Percentiles rank a stretch among this genome's conserved stretches.
Conservation (phyloP, 2,797 vertebrate genomes). For the Myripristis jacobus region DNA sequence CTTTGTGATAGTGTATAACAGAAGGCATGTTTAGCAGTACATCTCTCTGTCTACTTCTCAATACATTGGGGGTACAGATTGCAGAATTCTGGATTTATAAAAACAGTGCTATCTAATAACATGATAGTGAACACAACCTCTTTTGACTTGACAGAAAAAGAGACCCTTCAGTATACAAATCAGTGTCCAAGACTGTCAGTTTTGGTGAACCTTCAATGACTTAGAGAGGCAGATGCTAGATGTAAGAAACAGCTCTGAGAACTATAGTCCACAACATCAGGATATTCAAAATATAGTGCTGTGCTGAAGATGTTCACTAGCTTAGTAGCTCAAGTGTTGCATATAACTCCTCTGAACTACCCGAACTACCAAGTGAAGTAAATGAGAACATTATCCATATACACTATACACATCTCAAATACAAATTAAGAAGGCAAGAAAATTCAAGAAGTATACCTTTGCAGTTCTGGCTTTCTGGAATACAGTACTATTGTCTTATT, state of each 20-base stretch:
- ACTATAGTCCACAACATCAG: conserved; percentile 50
- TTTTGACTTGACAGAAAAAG: conserved; percentile 23
- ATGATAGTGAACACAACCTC: conserved; percentile 21
- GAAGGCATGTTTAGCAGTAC: not conserved
- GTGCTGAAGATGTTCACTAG: conserved; percentile 42
- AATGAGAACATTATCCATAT: conserved; percentile 75
- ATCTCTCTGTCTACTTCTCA: conserved; percentile 5
- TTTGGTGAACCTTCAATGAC: conserved; percentile 29
- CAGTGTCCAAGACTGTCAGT: not conserved
- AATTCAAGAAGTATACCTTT: conserved; percentile 29
- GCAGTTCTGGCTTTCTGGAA: conserved; percentile 43
- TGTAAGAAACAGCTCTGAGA: conserved; percentile 51
- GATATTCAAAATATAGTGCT: conserved; percentile 36
- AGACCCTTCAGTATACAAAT: conserved; percentile 7
- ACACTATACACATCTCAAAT: conserved; percentile 50
- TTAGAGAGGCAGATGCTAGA: conserved; percentile 22
- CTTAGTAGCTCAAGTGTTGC: conserved; percentile 45
- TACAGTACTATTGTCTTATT: conserved; percentile 56
- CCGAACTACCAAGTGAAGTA: conserved; percentile 38
- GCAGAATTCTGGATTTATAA: not conserved
- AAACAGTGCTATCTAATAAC: conserved; percentile 11
- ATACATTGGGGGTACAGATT: conserved; percentile 1
- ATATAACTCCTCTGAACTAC: conserved; percentile 14
- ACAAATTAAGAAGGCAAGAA: conserved; percentile 33
- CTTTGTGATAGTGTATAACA: not conserved